Base-by-base conservation (phyloP, 35 echinoderm and acorn worm species). In the Amphiura filiformis region DNA sequence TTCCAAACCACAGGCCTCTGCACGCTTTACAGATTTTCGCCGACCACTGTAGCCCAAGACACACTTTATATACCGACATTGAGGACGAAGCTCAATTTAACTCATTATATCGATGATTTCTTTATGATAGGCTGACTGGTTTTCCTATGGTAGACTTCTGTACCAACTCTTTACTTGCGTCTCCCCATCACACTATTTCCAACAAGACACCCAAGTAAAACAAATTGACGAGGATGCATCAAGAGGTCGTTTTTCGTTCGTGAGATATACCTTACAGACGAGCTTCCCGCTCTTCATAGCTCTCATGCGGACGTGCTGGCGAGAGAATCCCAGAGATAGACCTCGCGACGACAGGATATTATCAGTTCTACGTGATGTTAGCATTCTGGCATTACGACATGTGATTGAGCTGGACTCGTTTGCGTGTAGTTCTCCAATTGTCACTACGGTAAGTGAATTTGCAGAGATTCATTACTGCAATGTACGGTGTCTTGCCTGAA, bases 61-160 rank as follows among this genome's bases (percentile, higher is more conserved):
- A n/a, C n/a, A n/a, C n/a, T n/a, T n/a, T n/a, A n/a, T n/a, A n/a
- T n/a, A n/a, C n/a, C n/a, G n/a, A n/a, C n/a, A n/a, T n/a, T n/a
- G n/a, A n/a, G n/a, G n/a, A n/a, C n/a, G n/a, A n/a, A n/a, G n/a
- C n/a, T n/a, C n/a, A n/a, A n/a, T n/a, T n/a, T n/a, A n/a, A n/a
- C n/a, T n/a, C n/a, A n/a, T n/a, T n/a, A n/a, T n/a, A n/a, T n/a
- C n/a, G n/a, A n/a, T n/a, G n/a, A n/a, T n/a, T n/a, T 38, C 12
- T 56, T 0, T 40, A 56, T 22, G 7, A 32, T 40, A 94, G 93
- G 93, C 84, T 76, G 93, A 94, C 76, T 90, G 88, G 78, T 94
- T 94, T 34, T 94, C 93, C 1, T 94, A 82, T 39, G 79, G 87
- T 13, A 90, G 90, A 87, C 80, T 94, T 33, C 83, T 94, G 0